Evolutionary conservation across 2,888 invertebrate genomes (phyloP), one percentile per base, ranked within the genome.

Genomic region (Masnerella sp.): DNA sequence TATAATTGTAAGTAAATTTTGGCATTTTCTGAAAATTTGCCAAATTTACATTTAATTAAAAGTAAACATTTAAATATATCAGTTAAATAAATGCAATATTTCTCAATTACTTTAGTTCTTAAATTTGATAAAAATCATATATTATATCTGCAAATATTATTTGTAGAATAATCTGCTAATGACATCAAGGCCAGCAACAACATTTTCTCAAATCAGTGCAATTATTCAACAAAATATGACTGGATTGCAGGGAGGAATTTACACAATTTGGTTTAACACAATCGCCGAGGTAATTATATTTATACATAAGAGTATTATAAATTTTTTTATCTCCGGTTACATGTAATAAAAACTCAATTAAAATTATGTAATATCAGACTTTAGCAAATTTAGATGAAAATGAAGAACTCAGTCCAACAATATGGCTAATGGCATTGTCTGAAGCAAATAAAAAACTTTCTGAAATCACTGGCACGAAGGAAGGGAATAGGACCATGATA

Each of bases 231-330:
- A 88, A 8, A 88, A 89, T 58, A 92, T 94, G 90, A 93, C 92
- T 0, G 94, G 94, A 0, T 91, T 93, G 0, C 91, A 93, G 2
- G 95, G 95, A 0, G 94, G 92, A 2, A 88, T 95, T 42, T 95
- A 95, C 88, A 91, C 93, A 47, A 88, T 95, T 74, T 90, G 94
- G 54, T 90, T 95, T 67, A 89, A 92, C 2, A 91, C 92, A 0
- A 90, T 91, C 0, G 90, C 91, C 0, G 89, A 90, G 70, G 86
- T 88, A 56, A 72, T 14, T 22, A 12, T 22, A 9, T 12, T 12
- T 5, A 14, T 36, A 12, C 36, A 25, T 5, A n/a, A n/a, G n/a
- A n/a, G n/a, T n/a, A n/a, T n/a, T n/a, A n/a, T n/a, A n/a, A n/a
- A n/a, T n/a, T n/a, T n/a, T n/a, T n/a, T n/a, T n/a, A n/a, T n/a